phyloP scores from a whole-genome alignment of 2,113 vertebrate genomes.

The Anser brachyrhynchus region DNA sequence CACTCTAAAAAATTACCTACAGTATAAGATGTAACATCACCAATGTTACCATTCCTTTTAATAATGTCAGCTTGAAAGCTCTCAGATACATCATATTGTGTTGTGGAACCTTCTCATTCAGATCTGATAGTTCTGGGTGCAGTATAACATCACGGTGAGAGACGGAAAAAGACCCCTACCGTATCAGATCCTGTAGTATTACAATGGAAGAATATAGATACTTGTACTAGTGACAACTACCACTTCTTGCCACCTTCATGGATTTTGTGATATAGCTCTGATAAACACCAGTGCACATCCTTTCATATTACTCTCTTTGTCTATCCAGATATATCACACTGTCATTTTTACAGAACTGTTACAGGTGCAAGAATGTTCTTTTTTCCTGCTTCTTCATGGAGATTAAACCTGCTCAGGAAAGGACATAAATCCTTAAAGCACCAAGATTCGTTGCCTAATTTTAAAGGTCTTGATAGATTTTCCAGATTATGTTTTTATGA shows the following conservation, averaged over 20 bases:
- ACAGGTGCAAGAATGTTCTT: neutral
- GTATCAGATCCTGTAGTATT: neutral
- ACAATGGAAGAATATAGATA: neutral
- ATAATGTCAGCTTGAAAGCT: neutral
- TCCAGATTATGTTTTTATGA: neutral
- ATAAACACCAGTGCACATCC: neutral
- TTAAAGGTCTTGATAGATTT: neutral
- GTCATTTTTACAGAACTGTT: neutral
- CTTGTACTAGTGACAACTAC: neutral
- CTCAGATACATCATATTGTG: neutral
- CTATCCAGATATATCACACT: neutral
- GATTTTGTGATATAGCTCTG: neutral
- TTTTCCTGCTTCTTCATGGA: neutral
- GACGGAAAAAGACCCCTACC: neutral
- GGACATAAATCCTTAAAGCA: neutral
- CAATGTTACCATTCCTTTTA: neutral
- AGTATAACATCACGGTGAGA: accelerated
- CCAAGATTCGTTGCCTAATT: neutral
- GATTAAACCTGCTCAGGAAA: neutral
- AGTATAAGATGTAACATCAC: neutral
- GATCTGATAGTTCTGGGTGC: neutral
- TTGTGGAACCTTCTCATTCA: neutral
- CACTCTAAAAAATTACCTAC: neutral
- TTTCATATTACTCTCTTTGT: neutral
- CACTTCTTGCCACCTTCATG: neutral